phyloP scores from a whole-genome alignment of 2,113 vertebrate genomes.

The Pardalotus punctatus region DNA sequence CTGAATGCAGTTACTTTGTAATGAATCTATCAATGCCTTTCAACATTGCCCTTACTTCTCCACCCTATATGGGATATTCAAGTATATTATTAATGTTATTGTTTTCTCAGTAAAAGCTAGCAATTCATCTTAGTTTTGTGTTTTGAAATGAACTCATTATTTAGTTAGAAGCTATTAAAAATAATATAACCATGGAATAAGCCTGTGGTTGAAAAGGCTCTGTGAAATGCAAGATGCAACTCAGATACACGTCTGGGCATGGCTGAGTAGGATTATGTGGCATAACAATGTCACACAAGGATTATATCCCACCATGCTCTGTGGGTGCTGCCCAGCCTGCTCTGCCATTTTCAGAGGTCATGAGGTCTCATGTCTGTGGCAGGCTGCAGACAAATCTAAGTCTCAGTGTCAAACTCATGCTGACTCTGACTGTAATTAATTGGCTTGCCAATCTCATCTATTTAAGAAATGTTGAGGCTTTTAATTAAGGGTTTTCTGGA shows the following conservation, averaged over 20 bases:
- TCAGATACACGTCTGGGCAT: neutral
- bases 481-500: neutral
- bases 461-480: neutral
- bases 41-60: neutral
- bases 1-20: neutral
- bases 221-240: neutral
- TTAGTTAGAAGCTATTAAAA: neutral
- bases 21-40: neutral
- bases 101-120: neutral
- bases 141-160: neutral
- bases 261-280: neutral
- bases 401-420: rapidly evolving
- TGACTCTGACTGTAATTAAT: neutral
- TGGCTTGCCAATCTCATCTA: neutral
- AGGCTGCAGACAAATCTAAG: neutral
- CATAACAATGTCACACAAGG: neutral
- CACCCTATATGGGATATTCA: neutral
- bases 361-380: neutral
- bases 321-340: neutral
- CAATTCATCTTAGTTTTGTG: neutral
- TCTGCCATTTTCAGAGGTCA: neutral
- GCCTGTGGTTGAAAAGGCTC: neutral
- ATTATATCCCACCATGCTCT: neutral
- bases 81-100: neutral
- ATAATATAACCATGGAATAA: neutral